Percentiles rank a stretch among this genome's conserved stretches.
These are phyloP conservation scores for Drosophila nebulosa DNA, from an alignment of 1,140 invertebrate species.

Conservation along the genomic window DNA sequence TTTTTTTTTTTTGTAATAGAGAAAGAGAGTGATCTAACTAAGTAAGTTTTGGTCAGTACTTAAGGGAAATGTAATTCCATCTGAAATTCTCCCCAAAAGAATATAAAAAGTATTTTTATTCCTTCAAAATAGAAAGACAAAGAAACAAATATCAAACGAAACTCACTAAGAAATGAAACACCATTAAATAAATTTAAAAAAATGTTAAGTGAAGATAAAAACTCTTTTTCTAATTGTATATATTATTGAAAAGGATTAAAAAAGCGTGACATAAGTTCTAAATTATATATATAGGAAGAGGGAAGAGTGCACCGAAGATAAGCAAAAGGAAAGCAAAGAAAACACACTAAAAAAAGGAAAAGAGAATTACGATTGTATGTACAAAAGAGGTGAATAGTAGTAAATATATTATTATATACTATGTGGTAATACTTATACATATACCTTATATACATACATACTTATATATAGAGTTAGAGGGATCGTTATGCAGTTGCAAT, in stretches of 20 bases:
- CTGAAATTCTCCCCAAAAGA: background rate
- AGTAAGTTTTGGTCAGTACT: background rate
- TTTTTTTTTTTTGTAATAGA: background rate
- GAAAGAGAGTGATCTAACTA: background rate
- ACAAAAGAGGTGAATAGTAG: background rate
- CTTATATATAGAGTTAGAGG: background rate
- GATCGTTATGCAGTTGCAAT: background rate
- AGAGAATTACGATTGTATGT: background rate
- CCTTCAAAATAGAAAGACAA: background rate
- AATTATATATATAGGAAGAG: slow-evolving; percentile 44
- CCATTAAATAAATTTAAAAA: background rate
- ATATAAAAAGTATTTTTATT: background rate
- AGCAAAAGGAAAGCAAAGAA: background rate
- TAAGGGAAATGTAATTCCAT: background rate
- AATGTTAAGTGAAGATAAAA: background rate
- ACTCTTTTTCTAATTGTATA: slow-evolving; percentile 21
- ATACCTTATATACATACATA: background rate
- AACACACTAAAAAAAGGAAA: background rate
- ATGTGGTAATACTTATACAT: background rate
- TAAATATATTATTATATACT: background rate
- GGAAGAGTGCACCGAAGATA: background rate
- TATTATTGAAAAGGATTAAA: slow-evolving; percentile 30
- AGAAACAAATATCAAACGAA: background rate
- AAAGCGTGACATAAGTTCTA: slow-evolving; percentile 54
- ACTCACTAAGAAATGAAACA: background rate